Base-by-base conservation (phyloP, 2,888 invertebrate genomes). In the Drosophila lutescens region DNA sequence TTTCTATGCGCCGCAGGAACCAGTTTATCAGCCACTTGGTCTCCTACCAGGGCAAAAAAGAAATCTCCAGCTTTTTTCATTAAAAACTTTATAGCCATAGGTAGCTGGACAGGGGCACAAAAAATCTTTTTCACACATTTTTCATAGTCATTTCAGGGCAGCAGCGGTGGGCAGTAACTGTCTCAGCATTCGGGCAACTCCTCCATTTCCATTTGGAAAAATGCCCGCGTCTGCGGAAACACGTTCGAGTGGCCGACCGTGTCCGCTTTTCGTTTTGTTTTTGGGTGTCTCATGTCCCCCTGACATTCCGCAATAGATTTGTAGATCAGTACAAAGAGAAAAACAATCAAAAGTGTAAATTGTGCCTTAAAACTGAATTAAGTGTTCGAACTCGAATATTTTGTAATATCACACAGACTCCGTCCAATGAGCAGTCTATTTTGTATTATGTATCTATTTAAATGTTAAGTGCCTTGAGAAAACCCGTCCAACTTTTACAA, bases 51-150 rank as follows among this genome's bases (percentile, higher is more conserved):
- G 80, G 80, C 86, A 83, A 75, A 74, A 73, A 71, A 76, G 70
- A 74, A 69, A 70, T 70, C 46, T 69, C 79, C 53, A 71, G 61
- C 63, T 66, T 78, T 79, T 82, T 87, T 77, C 73, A 78, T 77
- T 76, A 86, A 85, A 79, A 82, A 80, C 74, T 67, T 66, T 76
- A 71, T 76, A 65, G 68, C 56, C 71, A 83, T 69, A 80, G 71
- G 79, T 77, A 86, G 65, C 76, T 79, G 76, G 72, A 70, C 74
- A 68, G 59, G 69, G 47, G 77, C 51, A 82, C 56, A 82, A 77
- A 78, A 90, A 90, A 87, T 89, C 89, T 90, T 90, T 66, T 91
- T 90, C 90, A 90, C 90, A 90, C 90, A 90, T 90, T 90, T 90
- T 90, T 90, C 90, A 90, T 90, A 87, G 87, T 90, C 89, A 90